A percentile compares a stretch with the other conserved stretches of the same genome.
phyloP scores from a whole-genome alignment of 2,888 invertebrate species.

The Tribolium freemani region DNA sequence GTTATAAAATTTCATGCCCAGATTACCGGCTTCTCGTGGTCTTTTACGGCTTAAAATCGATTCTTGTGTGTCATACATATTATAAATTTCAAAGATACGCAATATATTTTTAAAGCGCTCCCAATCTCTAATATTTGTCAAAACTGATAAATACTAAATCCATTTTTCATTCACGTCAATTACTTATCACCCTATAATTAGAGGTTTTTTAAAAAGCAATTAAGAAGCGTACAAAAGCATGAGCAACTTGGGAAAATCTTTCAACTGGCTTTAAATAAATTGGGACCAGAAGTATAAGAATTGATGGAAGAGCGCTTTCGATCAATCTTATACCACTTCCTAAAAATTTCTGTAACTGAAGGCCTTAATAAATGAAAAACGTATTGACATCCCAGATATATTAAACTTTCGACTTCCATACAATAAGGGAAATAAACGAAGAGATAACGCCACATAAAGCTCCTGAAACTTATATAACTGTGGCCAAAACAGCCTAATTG shows the following conservation, averaged over 20 bases:
- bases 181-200: background rate
- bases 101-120: background rate
- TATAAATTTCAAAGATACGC: slow-evolving; percentile 14
- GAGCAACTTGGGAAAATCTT: slow-evolving; percentile 1
- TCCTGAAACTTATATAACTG: no score
- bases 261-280: slow-evolving; percentile 24
- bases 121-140: no score
- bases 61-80: slow-evolving; percentile 10
- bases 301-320: slow-evolving; percentile 29
- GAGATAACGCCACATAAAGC: background rate
- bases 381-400: background rate
- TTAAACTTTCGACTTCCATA: background rate
- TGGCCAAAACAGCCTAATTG: background rate
- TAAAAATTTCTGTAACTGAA: slow-evolving; percentile 28
- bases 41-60: slow-evolving; percentile 13
- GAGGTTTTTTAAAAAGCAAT: background rate
- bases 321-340: slow-evolving; percentile 25
- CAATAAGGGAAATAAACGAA: no score
- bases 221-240: background rate
- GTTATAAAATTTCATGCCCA: slow-evolving; percentile 10
- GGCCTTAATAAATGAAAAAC: slow-evolving; percentile 22
- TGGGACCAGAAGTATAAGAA: slow-evolving; percentile 15
- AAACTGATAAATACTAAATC: background rate
- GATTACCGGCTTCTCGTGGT: slow-evolving; percentile 16
- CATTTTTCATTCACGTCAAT: background rate